phyloP scores from a whole-genome alignment of 1,140 invertebrate genomes.

The Caenorhabditis briggsae region DNA sequence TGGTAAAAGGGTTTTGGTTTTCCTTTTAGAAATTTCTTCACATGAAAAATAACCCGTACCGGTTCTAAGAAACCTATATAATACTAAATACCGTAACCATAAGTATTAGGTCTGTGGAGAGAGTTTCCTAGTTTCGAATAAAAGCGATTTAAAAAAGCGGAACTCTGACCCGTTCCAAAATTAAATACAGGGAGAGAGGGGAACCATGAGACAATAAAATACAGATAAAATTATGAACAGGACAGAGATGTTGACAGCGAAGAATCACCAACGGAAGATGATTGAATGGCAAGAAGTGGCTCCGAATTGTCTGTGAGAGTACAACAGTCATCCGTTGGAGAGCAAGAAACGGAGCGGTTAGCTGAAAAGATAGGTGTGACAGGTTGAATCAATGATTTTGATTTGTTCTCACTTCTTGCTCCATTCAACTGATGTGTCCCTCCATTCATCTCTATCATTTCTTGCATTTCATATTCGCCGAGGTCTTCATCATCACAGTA shows the following conservation, averaged over 20 bases:
- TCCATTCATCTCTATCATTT: conserved; percentile 1
- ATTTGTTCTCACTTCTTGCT: background rate
- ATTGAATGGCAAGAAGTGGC: conserved; percentile 28
- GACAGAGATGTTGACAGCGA: conserved; percentile 14
- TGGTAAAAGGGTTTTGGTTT: background rate
- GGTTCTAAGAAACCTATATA: conserved; percentile 32
- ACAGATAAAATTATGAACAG: conserved; percentile 20
- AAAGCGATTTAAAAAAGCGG: background rate
- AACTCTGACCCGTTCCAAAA: conserved; percentile 1
- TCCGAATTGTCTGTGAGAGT: conserved; percentile 42
- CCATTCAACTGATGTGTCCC: background rate
- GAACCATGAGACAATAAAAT: background rate
- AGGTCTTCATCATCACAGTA: conserved; percentile 34
- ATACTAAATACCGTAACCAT: conserved; percentile 52
- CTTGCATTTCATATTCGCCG: background rate
- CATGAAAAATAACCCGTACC: conserved; percentile 21
- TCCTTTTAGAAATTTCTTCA: background rate
- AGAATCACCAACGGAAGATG: conserved; percentile 10
- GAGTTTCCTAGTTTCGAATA: background rate
- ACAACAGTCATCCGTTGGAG: conserved; percentile 14
- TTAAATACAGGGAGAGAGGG: background rate
- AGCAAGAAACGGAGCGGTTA: background rate
- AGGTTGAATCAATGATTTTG: no score
- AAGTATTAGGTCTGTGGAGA: background rate
- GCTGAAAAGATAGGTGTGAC: background rate